A percentile compares a stretch with the other conserved stretches of the same genome.
phyloP scores from a whole-genome alignment of 1,140 invertebrate species.

The Drosophila simulans region DNA sequence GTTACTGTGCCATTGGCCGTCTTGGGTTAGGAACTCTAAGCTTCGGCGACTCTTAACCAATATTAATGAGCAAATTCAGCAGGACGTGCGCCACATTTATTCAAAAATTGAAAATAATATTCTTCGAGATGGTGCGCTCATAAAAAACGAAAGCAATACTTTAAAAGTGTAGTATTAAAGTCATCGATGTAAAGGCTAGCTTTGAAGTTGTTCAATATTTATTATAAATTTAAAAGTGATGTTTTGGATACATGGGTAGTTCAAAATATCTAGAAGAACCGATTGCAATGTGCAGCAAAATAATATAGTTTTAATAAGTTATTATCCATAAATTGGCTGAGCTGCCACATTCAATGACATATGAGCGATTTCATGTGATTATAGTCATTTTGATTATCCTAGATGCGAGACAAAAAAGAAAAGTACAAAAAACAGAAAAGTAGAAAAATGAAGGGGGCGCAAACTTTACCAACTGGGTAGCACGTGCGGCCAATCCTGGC shows the following conservation, averaged over 20 bases:
- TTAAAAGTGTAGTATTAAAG: background rate
- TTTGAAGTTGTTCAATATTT: too few species aligned
- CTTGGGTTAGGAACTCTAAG: slow-evolving; percentile 7
- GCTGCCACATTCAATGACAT: background rate
- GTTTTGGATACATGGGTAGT: background rate
- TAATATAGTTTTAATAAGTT: background rate
- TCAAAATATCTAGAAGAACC: too few species aligned
- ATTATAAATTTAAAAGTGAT: background rate
- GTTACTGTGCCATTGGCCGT: slow-evolving; percentile 62
- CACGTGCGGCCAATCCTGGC: slow-evolving; percentile 49
- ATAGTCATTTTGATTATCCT: slow-evolving; percentile 58
- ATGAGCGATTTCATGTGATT: slow-evolving; percentile 64
- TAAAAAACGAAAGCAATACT: slow-evolving; percentile 27
- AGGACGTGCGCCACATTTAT: slow-evolving; percentile 58
- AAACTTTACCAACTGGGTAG: slow-evolving; percentile 61
- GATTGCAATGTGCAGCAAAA: background rate
- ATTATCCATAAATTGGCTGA: background rate
- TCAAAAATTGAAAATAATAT: slow-evolving; percentile 70
- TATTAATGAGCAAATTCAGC: slow-evolving; percentile 69
- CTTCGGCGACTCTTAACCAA: slow-evolving; percentile 59
- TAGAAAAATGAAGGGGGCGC: background rate
- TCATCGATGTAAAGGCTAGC: too few species aligned
- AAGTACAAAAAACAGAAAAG: slow-evolving; percentile 18
- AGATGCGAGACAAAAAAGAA: slow-evolving; percentile 12
- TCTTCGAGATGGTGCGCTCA: slow-evolving; percentile 24